Conservation (phyloP, 2,797 vertebrate species). For the Menidia menidia region DNA sequence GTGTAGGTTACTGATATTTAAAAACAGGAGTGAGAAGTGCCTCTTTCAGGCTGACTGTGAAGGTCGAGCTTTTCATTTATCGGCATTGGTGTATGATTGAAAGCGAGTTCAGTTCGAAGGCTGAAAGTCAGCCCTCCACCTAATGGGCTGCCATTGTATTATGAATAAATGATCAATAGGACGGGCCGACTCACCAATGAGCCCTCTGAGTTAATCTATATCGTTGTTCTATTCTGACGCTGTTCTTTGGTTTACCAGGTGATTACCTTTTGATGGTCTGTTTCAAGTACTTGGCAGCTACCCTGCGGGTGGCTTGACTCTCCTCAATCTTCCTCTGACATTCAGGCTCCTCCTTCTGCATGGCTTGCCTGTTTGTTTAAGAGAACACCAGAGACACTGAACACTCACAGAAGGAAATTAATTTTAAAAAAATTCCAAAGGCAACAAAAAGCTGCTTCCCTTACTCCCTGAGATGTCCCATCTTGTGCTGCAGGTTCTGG, state of each 20-base stretch:
- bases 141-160: constrained; percentile 3
- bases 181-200: constrained; percentile 12
- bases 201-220: constrained; percentile 15
- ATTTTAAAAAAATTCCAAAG: neutral
- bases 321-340: constrained; percentile 78
- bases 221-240: constrained; percentile 11
- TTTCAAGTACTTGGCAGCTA: constrained; percentile 84
- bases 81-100: neutral
- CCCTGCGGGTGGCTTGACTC: constrained; percentile 70
- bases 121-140: neutral
- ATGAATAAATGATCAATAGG: constrained; percentile 20
- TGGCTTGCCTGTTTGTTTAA: constrained; percentile 61
- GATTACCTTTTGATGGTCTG: constrained; percentile 87
- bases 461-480: constrained; percentile 76
- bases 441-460: constrained; percentile 8
- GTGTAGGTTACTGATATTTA: neutral
- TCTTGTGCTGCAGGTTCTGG: constrained; percentile 66
- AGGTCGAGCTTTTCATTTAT: neutral
- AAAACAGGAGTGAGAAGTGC: neutral
- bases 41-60: neutral
- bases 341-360: constrained; percentile 62
- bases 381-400: constrained; percentile 21
- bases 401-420: neutral
- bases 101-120: neutral
- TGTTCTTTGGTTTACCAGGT: constrained; percentile 24